Evolutionary conservation across 1,140 invertebrate species (phyloP).

Genomic region (Pollicipes pollicipes): DNA sequence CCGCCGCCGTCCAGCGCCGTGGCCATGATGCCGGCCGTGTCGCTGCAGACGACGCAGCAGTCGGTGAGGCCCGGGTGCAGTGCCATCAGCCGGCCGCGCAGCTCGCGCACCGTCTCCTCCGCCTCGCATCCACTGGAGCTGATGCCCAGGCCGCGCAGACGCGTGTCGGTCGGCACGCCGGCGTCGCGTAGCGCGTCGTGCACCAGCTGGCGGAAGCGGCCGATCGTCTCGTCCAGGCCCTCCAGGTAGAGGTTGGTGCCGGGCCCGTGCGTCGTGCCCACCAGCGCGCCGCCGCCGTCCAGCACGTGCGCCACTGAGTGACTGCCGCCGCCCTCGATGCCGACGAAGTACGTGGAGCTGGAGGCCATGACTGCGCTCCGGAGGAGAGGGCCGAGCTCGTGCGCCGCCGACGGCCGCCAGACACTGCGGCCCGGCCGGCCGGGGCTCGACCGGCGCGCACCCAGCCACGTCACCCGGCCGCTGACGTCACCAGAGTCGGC

Average conservation of each 20-base stretch:
- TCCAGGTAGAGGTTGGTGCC: slow-evolving; percentile 3
- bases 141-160: neutral
- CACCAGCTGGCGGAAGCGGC: neutral
- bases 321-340: neutral
- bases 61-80: slow-evolving; percentile 43
- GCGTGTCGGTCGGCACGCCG: neutral
- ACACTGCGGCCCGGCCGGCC: no score
- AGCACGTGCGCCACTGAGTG: neutral
- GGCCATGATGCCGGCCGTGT: slow-evolving; percentile 65
- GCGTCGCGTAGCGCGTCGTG: neutral
- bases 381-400: no score
- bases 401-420: no score
- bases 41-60: slow-evolving; percentile 51
- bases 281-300: neutral
- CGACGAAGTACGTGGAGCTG: neutral
- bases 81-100: slow-evolving; percentile 27
- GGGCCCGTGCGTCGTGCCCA: neutral
- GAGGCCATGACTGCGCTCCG: no score
- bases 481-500: no score
- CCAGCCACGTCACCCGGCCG: no score
- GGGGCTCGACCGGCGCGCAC: no score
- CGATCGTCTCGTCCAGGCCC: neutral
- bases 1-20: slow-evolving; percentile 55
- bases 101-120: slow-evolving; percentile 43
- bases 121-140: slow-evolving; percentile 62